phyloP scores from a whole-genome alignment of 2,888 invertebrate species.

The Acanthopleura granulata region DNA sequence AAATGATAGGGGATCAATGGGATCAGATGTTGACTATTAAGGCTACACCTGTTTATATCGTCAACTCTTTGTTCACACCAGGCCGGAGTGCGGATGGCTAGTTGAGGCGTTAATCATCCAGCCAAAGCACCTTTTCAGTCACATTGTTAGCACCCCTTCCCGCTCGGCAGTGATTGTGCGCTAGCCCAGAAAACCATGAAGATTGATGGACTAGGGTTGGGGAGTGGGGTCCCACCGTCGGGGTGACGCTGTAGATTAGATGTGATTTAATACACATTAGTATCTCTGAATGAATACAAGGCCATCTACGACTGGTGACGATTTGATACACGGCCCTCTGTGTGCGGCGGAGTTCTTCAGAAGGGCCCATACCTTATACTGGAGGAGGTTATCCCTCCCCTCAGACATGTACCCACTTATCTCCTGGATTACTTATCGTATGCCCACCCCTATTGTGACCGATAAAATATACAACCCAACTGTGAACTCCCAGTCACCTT shows the following conservation, averaged over 20 bases:
- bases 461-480: conserved; percentile 9
- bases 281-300: not conserved
- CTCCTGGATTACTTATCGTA: not conserved
- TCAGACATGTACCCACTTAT: not conserved
- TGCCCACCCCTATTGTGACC: not conserved
- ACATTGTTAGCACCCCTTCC: not conserved
- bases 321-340: not conserved
- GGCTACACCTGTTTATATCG: not conserved
- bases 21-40: not conserved
- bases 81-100: not conserved
- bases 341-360: not conserved
- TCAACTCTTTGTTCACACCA: not conserved
- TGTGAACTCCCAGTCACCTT: conserved; percentile 2
- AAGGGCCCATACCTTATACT: not conserved
- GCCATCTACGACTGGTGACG: not conserved
- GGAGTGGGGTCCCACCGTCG: not conserved
- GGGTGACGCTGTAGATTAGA: not conserved
- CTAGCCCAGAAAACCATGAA: not conserved
- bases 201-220: not conserved
- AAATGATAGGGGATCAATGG: not conserved
- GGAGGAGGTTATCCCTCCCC: not conserved
- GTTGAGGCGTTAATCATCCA: not conserved
- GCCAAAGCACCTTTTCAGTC: not conserved
- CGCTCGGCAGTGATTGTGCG: not conserved
- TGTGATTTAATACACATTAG: conserved; percentile 5